Evolutionary conservation across 2,888 invertebrate species (phyloP).

Genomic region (Melieria crassipennis): DNA sequence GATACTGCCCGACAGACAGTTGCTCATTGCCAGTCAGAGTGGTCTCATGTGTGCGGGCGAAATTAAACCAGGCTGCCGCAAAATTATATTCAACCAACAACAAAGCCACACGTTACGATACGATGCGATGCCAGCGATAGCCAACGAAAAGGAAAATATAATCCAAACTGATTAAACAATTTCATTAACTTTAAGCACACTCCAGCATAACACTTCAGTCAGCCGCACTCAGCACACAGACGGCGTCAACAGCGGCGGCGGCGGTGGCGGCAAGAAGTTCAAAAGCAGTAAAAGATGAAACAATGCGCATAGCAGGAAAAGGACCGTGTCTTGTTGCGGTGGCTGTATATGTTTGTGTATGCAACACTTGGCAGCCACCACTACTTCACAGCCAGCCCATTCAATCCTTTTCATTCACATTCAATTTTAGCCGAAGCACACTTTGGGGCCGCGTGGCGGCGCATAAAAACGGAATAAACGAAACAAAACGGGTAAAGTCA

Average conservation of each 20-base stretch:
- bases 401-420: no score
- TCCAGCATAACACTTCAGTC: constrained; percentile 5
- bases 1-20: not conserved
- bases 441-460: no score
- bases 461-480: no score
- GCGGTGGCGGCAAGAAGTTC: not conserved
- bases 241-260: not conserved
- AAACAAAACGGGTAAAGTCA: no score
- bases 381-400: no score
- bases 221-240: not conserved
- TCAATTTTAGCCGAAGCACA: no score
- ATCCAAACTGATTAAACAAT: constrained; percentile 31
- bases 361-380: not conserved
- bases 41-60: not conserved
- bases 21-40: not conserved
- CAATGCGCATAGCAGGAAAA: no score
- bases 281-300: not conserved
- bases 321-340: no score
- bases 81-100: not conserved
- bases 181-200: constrained; percentile 28
- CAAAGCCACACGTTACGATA: not conserved
- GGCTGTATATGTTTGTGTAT: not conserved
- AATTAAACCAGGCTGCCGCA: not conserved
- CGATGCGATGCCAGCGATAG: not conserved
- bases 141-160: constrained; percentile 15